Base-by-base conservation (phyloP, 1,140 invertebrate genomes). In the Caerostris extrusa region DNA sequence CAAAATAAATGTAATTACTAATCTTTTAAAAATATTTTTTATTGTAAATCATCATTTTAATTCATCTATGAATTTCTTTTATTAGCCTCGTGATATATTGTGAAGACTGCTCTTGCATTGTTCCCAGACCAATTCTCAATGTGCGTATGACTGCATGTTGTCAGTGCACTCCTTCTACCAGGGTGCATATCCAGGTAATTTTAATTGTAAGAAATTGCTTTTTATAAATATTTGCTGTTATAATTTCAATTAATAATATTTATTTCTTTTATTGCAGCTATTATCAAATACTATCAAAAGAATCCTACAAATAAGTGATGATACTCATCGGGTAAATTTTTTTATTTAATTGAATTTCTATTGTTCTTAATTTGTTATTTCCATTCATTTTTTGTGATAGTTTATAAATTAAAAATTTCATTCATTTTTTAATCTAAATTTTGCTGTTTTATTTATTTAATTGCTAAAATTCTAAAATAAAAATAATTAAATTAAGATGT, bases 61-160 rank as follows among this genome's bases (percentile, higher is more conserved):
- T 77, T 50, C 50, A 19, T 58, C 58, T 55, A 17, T 34, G n/a
- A 14, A 64, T 64, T 64, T 67, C n/a, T 67, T 67, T 67, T 60
- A 19, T 58, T 34, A 85, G 83, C 56, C 34, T 60, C 3, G 56
- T 85, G 3, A 85, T 85, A 10, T 85, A 85, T 10, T 85, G 83
- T 12, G 56, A 58, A 85, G 56, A 85, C 12, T 85, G 83, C 50
- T 85, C 56, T 50, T n/a, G 3, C 3, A n/a, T 85, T 60, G 83
- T 85, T 58, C 83, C 83, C 3, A 58, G 50, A 8, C 83, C 83
- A 12, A 12, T 85, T 58, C 57, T 85, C 3, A 85, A 85, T 60
- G 83, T 85, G 5, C 57, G 19, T 58, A 58, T 85, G 83, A 34
- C 55, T 58, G 55, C 58, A 7, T n/a, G 17, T 34, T 57, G 55